Percentiles rank a stretch among this genome's conserved stretches.
These are phyloP conservation scores for Dynastes grantii DNA, from an alignment of 2,888 invertebrate genomes.

Conservation along the genomic window DNA sequence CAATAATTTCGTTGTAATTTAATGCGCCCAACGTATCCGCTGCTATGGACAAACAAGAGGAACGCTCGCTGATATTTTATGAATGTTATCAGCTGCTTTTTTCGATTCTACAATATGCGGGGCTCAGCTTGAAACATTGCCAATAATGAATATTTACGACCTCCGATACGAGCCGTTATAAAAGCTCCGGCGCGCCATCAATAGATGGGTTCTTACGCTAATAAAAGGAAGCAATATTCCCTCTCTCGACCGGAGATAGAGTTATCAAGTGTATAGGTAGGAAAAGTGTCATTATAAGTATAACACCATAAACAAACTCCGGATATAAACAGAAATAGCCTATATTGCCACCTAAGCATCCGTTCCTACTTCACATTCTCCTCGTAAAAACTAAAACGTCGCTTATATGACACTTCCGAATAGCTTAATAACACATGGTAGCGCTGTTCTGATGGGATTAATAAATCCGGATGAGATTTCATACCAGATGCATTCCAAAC, in stretches of 20 bases:
- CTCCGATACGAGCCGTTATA: slow-evolving; percentile 23
- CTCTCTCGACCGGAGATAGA: slow-evolving; percentile 12
- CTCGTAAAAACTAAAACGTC: slow-evolving; percentile 61
- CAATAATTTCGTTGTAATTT: slow-evolving; percentile 4
- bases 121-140: slow-evolving; percentile 7
- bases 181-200: slow-evolving; percentile 11
- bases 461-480: slow-evolving; percentile 57
- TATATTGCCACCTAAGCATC: slow-evolving; percentile 58
- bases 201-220: slow-evolving; percentile 24
- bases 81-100: slow-evolving; percentile 29
- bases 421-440: slow-evolving; percentile 62
- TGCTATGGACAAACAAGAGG: not conserved
- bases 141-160: slow-evolving; percentile 50
- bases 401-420: slow-evolving; percentile 60
- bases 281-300: slow-evolving; percentile 47
- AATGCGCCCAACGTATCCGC: not conserved
- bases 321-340: slow-evolving; percentile 54
- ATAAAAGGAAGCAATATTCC: slow-evolving; percentile 45
- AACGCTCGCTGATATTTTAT: slow-evolving; percentile 19
- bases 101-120: slow-evolving; percentile 12
- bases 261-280: slow-evolving; percentile 34
- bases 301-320: slow-evolving; percentile 51
- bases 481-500: slow-evolving; percentile 55
- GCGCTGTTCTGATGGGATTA: slow-evolving; percentile 59
- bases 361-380: slow-evolving; percentile 56